Evolutionary conservation across 2,113 vertebrate species (phyloP), one percentile per base, ranked within the genome.

Genomic region (Oenanthe melanoleuca): DNA sequence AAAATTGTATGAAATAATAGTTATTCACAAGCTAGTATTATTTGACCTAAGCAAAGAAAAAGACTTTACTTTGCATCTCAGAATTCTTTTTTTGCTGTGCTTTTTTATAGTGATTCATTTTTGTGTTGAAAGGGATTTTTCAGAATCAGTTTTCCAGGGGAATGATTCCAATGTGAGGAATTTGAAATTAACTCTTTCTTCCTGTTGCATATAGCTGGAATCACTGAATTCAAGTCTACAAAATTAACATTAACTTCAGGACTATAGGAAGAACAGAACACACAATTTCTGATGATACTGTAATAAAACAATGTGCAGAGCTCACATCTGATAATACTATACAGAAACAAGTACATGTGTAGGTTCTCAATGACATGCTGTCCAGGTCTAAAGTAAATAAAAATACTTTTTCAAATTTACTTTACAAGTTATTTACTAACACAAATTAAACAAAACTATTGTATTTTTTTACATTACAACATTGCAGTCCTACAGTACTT

Each of bases 1-100:
- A 77, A 96, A 83, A 53, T 85, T 86, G 34, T 89, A 60, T 71
- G 67, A 92, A 95, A 88, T 92, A 94, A 86, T 88, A 94, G 89
- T 82, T 88, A 88, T 88, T 96, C 79, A 70, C 26, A 86, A 83
- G 47, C 17, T 66, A 37, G 44, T 77, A 56, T 83, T 94, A 77
- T 94, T 77, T 65, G 28, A 66, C n/a, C 92, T 74, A 47, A 47
- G 63, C 28, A 88, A 80, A 92, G 37, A 69, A 92, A 92, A 91
- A 44, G 12, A 63, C 57, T 89, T 87, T 72, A 29, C 38, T 91
- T 82, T 80, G 38, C 55, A 23, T 95, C 67, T 55, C 4, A 33
- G n/a, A 15, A 31, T 72, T 65, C 65, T 52, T 85, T 53, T 85
- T 66, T 88, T 94, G 3, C 25, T 88, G 8, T 57, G 19, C 31